These are phyloP conservation scores for Enteromius mattozi DNA, from an alignment of 2,797 vertebrate genomes.

Conservation along the genomic window DNA sequence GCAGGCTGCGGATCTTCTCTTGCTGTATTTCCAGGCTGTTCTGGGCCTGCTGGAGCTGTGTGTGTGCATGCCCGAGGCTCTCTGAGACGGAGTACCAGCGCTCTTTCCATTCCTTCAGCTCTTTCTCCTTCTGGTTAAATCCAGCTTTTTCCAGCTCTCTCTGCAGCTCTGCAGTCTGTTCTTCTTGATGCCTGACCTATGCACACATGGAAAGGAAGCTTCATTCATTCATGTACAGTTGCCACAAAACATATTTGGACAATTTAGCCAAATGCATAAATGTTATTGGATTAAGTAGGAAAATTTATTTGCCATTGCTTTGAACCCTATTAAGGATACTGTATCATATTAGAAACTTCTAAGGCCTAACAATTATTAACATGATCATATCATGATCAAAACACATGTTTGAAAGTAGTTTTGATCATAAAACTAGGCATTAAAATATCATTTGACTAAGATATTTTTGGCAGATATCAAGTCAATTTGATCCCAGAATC, in stretches of 20 bases:
- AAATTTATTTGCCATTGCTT: neutral
- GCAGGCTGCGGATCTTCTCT: conserved; percentile 51
- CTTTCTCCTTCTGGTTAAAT: conserved; percentile 62
- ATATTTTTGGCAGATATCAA: neutral
- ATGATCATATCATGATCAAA: too few species aligned
- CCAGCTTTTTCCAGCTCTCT: conserved; percentile 64
- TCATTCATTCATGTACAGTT: neutral
- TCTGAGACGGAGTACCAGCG: conserved; percentile 33
- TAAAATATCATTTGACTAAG: neutral
- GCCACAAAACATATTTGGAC: neutral
- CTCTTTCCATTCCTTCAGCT: conserved; percentile 55
- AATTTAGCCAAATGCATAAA: neutral
- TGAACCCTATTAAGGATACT: neutral
- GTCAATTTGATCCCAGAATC: too few species aligned
- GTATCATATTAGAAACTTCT: neutral
- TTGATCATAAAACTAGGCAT: neutral
- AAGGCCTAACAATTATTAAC: neutral
- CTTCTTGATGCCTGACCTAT: conserved; percentile 35
- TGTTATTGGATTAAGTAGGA: too few species aligned
- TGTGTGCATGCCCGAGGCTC: conserved; percentile 26
- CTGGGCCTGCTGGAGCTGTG: conserved; percentile 56
- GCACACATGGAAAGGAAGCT: conserved; percentile 23
- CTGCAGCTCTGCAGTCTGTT: conserved; percentile 50
- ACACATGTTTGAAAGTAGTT: neutral
- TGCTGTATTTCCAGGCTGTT: conserved; percentile 48